A percentile compares a stretch with the other conserved stretches of the same genome.
Evolutionary conservation across 2,797 vertebrate species (phyloP).

Genomic region (Microhierax caerulescens): DNA sequence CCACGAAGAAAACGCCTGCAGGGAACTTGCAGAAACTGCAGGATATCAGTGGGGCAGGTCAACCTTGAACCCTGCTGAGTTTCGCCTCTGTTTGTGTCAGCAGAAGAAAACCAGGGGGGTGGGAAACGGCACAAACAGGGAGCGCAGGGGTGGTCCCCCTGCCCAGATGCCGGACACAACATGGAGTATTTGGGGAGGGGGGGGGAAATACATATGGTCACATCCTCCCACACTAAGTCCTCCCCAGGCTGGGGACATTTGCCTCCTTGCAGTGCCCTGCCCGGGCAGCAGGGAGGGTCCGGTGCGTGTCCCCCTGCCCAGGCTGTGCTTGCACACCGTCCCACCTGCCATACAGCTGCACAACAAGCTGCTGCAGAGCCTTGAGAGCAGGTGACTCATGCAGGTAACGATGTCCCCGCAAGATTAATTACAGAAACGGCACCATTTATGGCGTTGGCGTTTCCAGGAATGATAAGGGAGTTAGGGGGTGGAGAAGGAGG

Average conservation of each 20-base stretch:
- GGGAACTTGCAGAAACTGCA: too few species aligned
- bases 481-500: background rate
- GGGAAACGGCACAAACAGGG: background rate
- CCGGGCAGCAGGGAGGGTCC: background rate
- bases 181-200: background rate
- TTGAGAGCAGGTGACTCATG: background rate
- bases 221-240: too few species aligned
- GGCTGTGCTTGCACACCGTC: background rate
- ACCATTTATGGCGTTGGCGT: background rate
- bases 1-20: background rate
- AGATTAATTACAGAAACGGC: background rate
- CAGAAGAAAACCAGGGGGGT: background rate
- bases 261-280: background rate
- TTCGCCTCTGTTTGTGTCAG: background rate
- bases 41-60: background rate
- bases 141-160: background rate
- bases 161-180: background rate
- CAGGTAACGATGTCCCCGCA: accelerated
- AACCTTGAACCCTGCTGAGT: background rate
- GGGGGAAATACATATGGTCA: accelerated
- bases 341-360: accelerated
- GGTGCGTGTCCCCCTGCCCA: accelerated
- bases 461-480: background rate
- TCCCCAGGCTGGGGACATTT: background rate
- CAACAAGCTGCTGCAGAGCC: background rate